Base-by-base conservation (phyloP, 2,888 invertebrate species). In the Gerris lacustris region DNA sequence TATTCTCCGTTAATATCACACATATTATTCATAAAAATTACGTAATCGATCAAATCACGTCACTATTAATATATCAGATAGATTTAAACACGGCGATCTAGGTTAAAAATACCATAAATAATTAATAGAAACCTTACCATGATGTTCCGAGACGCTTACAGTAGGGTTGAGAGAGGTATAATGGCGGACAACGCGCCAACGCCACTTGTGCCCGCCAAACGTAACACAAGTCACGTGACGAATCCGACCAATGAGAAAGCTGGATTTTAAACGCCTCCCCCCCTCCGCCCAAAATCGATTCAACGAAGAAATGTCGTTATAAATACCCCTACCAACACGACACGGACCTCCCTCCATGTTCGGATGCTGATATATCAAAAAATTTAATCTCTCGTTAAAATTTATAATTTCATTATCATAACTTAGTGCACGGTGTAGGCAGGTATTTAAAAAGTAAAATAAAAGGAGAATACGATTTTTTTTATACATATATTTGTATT, bases 1-100 rank as follows among this genome's bases (percentile, higher is more conserved):
- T 31, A 31, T 31, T 82, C 82, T 74, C 31, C 31, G 31, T 31
- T 31, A 31, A 31, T 31, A 31, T 31, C 31, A 31, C 31, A 55
- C 55, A 55, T 11, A 55, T 55, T 55, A 55, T 55, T 11, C 1
- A 18, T 64, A 31, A 64, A 18, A 9, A n/a, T n/a, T 9, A n/a
- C 18, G 17, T n/a, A 11, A 64, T 18, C 64, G 9, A 31, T 31
- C 5, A n/a, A 31, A 64, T 9, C 17, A 64, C 17, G 31, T 18
- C 64, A 64, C 7, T 5, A 6, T 31, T 64, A 9, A 64, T 64
- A 64, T 18, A 64, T 31, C 31, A 31, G 31, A 31, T 31, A 31
- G 31, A 31, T 31, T 31, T 31, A 31, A 31, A 31, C 31, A 31
- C 31, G 31, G 31, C 31, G 31, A 31, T 31, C 31, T 31, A 31